phyloP scores from a whole-genome alignment of 2,888 invertebrate species.

The Heliconius sara region DNA sequence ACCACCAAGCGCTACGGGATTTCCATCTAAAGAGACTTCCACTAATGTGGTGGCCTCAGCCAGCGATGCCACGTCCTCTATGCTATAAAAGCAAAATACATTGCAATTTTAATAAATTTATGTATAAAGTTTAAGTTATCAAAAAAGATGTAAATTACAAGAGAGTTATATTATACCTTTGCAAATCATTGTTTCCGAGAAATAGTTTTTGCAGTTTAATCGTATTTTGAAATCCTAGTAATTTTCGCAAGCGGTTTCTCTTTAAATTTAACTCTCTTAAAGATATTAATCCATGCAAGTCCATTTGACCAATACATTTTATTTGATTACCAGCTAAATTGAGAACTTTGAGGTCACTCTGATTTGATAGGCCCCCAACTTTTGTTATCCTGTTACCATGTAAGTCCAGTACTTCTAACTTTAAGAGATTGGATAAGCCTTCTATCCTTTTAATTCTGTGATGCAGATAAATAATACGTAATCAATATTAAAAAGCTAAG shows the following conservation, averaged over 20 bases:
- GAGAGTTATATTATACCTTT: constrained; percentile 67
- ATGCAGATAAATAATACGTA: background rate
- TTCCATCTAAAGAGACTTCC: constrained; percentile 94
- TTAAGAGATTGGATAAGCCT: constrained; percentile 87
- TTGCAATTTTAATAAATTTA: background rate
- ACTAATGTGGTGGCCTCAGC: constrained; percentile 90
- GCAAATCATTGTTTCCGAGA: constrained; percentile 91
- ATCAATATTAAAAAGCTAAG: background rate
- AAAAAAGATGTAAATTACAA: background rate
- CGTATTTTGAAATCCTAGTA: constrained; percentile 91
- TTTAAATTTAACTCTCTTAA: constrained; percentile 94
- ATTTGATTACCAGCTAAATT: constrained; percentile 97
- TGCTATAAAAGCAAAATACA: constrained; percentile 70
- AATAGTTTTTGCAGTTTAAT: constrained; percentile 90
- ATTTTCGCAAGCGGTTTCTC: constrained; percentile 91
- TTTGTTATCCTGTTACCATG: constrained; percentile 95
- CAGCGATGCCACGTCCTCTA: constrained; percentile 93
- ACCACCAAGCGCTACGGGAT: constrained; percentile 91
- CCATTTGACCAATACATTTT: constrained; percentile 88
- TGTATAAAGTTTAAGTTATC: too few species aligned
- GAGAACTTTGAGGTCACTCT: constrained; percentile 92
- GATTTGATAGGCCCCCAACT: constrained; percentile 87
- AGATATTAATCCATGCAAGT: constrained; percentile 90
- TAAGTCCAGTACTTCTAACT: constrained; percentile 95
- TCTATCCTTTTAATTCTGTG: constrained; percentile 91